phyloP scores from a whole-genome alignment of 2,888 invertebrate genomes.

The Rutpela maculata region DNA sequence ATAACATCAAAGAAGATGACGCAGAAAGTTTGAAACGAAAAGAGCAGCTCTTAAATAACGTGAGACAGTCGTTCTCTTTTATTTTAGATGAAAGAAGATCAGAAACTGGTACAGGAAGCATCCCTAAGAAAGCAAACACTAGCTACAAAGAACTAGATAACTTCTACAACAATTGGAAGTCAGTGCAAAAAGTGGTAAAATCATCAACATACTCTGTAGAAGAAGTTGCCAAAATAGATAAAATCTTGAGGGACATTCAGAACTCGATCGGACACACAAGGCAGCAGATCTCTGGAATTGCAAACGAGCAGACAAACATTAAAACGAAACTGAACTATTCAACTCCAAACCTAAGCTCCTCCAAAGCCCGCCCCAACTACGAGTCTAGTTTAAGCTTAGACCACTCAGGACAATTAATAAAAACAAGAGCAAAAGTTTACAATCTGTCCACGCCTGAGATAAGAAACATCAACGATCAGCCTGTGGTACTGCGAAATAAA shows the following conservation, averaged over 20 bases:
- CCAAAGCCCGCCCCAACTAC: slow-evolving; percentile 30
- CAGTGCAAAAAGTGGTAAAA: slow-evolving; percentile 46
- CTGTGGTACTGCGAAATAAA: slow-evolving; percentile 24
- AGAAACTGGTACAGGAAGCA: background rate
- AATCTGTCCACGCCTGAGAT: slow-evolving; percentile 50
- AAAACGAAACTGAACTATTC: slow-evolving; percentile 38
- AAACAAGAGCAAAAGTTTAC: slow-evolving; percentile 51
- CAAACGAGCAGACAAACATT: slow-evolving; percentile 2
- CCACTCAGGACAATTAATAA: slow-evolving; percentile 41
- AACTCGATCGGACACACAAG: slow-evolving; percentile 35
- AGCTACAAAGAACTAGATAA: slow-evolving; percentile 42
- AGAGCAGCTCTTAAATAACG: slow-evolving; percentile 45
- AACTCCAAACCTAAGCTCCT: slow-evolving; percentile 38
- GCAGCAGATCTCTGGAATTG: background rate
- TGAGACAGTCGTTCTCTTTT: slow-evolving; percentile 41
- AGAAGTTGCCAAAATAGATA: slow-evolving; percentile 51
- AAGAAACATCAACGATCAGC: slow-evolving; percentile 39
- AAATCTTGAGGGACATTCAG: slow-evolving; percentile 45
- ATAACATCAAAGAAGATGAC: slow-evolving; percentile 49
- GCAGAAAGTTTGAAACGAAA: slow-evolving; percentile 38
- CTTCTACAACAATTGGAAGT: slow-evolving; percentile 51
- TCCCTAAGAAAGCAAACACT: slow-evolving; percentile 3
- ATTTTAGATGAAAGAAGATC: slow-evolving; percentile 35
- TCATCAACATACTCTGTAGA: slow-evolving; percentile 48
- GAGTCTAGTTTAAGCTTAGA: slow-evolving; percentile 46